Conservation (phyloP, 2,797 vertebrate species). For the Psittacula derbiana region DNA sequence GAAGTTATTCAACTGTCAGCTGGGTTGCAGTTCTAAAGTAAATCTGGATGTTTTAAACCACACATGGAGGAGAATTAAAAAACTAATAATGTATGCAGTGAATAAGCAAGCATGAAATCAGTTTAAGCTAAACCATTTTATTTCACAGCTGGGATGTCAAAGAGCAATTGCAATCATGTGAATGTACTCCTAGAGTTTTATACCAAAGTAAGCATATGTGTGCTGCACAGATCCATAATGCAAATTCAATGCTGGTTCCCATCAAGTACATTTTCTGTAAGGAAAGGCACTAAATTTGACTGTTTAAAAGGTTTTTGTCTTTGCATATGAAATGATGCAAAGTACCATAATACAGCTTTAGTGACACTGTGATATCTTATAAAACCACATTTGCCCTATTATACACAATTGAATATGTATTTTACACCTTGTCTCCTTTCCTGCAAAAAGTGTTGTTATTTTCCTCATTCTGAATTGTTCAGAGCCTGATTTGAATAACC, state of each 20-base stretch:
- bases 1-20: neutral
- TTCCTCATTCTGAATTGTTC: neutral
- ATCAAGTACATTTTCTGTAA: neutral
- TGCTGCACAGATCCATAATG: neutral
- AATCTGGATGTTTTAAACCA: neutral
- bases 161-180: neutral
- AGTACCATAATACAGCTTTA: neutral
- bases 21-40: neutral
- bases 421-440: neutral
- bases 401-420: neutral
- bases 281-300: neutral
- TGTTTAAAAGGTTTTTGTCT: neutral
- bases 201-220: neutral
- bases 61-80: neutral
- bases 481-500: slow-evolving; percentile 14
- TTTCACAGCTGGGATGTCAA: neutral
- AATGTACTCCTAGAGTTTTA: neutral
- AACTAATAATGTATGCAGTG: neutral
- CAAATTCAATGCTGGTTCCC: neutral
- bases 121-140: neutral
- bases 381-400: neutral
- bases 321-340: neutral
- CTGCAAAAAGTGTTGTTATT: neutral
- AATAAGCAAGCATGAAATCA: neutral
- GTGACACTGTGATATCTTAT: neutral